Base-by-base conservation (phyloP, 2,113 vertebrate species). In the Larimichthys crocea region DNA sequence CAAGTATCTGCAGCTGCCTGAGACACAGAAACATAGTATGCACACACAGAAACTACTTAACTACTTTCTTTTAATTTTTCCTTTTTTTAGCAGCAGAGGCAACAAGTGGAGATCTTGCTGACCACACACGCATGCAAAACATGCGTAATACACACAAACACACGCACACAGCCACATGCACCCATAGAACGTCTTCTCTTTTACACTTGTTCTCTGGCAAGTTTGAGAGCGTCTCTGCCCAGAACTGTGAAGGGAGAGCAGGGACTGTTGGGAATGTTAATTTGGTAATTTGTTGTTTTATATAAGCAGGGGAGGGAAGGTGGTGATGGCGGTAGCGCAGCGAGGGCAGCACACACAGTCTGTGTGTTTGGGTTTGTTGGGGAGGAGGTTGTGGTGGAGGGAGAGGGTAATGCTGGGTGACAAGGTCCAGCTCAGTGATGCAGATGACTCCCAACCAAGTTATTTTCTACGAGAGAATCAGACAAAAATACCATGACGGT, bases 401-500 rank as follows among this genome's bases (percentile, higher is more conserved):
- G 49, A 44, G 22, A 78, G 82, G 72, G 67, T 84, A 90, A 89
- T 80, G 72, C 83, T 76, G 83, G 85, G 86, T 88, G 90, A 92
- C 91, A 91, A 90, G 82, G 80, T 86, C 86, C 70, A 52, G 86
- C 89, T 93, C 88, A 92, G 91, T 73, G 81, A 91, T 91, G 88
- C 93, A 94, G 95, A 94, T 85, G 91, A 91, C 92, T 92, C 90
- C 92, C 88, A 76, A 92, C 88, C 79, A 91, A 92, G 93, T 91
- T 94, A 92, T 94, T 96, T 95, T 93, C 94, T 92, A 80, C 80
- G 40, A 90, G 84, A 92, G 91, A 94, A 94, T 92, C 6, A 59
- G 85, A 82, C 91, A 93, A 88, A 94, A 95, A 94, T 94, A 94
- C 94, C 95, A 95, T 94, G 93, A 95, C 91, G 88, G 91, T 94